Percentiles rank a stretch among this genome's conserved stretches.
These are phyloP conservation scores for Tortrix viridana DNA, from an alignment of 2,888 invertebrate genomes.

Conservation along the genomic window DNA sequence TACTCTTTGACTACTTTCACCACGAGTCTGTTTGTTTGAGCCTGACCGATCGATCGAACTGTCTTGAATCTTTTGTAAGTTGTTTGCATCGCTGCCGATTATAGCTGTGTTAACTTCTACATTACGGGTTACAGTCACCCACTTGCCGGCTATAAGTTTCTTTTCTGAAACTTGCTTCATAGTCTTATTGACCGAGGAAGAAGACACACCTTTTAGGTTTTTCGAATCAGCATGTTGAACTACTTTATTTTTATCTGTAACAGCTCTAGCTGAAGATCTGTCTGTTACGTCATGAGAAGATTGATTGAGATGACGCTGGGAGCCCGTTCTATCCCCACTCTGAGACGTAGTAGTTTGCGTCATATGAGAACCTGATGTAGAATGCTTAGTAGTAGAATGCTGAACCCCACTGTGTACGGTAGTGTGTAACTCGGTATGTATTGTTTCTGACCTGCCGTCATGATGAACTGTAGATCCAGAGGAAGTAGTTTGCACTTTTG, in stretches of 20 bases:
- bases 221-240: conserved; percentile 60
- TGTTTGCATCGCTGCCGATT: conserved; percentile 50
- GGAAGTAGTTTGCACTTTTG: conserved; percentile 20
- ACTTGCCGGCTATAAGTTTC: conserved; percentile 78
- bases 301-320: conserved; percentile 59
- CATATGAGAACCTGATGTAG: conserved; percentile 53
- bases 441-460: conserved; percentile 50
- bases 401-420: conserved; percentile 51
- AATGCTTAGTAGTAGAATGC: conserved; percentile 51
- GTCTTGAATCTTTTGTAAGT: conserved; percentile 35
- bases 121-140: conserved; percentile 83
- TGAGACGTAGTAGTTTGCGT: conserved; percentile 54
- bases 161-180: conserved; percentile 83
- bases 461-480: conserved; percentile 50
- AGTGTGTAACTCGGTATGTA: conserved; percentile 54
- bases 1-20: conserved; percentile 52
- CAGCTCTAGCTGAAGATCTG: conserved; percentile 54
- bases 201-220: conserved; percentile 58
- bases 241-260: conserved; percentile 52
- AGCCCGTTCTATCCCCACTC: conserved; percentile 70
- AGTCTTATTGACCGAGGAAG: conserved; percentile 79
- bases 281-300: conserved; percentile 53
- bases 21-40: conserved; percentile 44
- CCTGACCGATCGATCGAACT: conserved; percentile 25
- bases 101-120: conserved; percentile 85